Evolutionary conservation across 64 coral and sea anemone species (phyloP).

Genomic region (Hydrozoanthus tunicans): DNA sequence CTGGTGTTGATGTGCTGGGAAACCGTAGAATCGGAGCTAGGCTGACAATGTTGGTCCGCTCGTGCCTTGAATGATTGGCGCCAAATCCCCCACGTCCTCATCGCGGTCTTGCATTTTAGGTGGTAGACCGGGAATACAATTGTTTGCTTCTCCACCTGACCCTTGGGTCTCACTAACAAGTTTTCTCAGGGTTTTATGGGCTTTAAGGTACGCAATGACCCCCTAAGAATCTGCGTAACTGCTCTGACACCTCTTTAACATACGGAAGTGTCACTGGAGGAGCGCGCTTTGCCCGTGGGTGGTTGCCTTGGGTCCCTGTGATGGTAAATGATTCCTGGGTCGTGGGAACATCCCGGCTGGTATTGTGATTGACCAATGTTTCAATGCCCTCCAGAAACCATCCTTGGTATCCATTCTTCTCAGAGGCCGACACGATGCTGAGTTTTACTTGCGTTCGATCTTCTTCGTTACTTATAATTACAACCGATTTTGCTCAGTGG

Average conservation of each 20-base stretch:
- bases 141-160: neutral
- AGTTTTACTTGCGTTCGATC: neutral
- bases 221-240: neutral
- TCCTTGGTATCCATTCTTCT: neutral
- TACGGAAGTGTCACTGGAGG: neutral
- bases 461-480: neutral
- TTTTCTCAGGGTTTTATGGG: no score
- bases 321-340: neutral
- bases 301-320: neutral
- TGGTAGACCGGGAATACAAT: no score
- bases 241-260: neutral
- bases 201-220: no score
- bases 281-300: neutral
- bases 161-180: neutral
- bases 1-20: neutral
- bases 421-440: neutral
- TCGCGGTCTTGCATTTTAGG: no score
- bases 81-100: no score
- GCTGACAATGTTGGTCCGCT: neutral
- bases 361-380: neutral
- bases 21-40: neutral
- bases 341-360: neutral
- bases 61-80: neutral
- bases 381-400: neutral
- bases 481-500: neutral